These are phyloP conservation scores for Dynastes maya DNA, from an alignment of 2,888 invertebrate species.

Conservation along the genomic window DNA sequence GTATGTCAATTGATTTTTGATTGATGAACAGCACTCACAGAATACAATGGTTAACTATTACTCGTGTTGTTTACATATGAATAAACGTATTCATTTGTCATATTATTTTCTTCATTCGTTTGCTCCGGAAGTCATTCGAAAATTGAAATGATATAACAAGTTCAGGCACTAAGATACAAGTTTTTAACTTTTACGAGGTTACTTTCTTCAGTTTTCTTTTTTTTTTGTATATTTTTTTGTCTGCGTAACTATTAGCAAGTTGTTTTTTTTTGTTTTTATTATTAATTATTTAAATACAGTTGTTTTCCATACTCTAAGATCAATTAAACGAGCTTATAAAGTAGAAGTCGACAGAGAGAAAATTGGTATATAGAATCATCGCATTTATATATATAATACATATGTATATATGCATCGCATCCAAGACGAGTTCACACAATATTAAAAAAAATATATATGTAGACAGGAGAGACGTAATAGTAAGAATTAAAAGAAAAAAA, in stretches of 20 bases:
- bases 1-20: neutral
- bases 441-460: constrained; percentile 33
- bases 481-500: constrained; percentile 28
- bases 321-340: constrained; percentile 4
- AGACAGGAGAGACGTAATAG: constrained; percentile 1
- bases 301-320: constrained; percentile 39
- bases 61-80: no score
- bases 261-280: constrained; percentile 31
- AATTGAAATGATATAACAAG: constrained; percentile 51
- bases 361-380: neutral
- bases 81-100: no score
- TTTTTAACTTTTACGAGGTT: constrained; percentile 29
- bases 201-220: neutral
- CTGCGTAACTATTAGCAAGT: constrained; percentile 6
- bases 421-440: constrained; percentile 35
- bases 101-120: neutral
- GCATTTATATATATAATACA: constrained; percentile 10
- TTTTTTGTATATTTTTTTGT: neutral
- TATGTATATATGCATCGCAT: constrained; percentile 30
- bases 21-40: no score
- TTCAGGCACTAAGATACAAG: constrained; percentile 57
- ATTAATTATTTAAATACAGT: constrained; percentile 29
- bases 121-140: constrained; percentile 2
- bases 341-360: neutral
- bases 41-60: no score